Conservation (phyloP, 2,113 vertebrate genomes). For the Dicerorhinus sumatrensis region DNA sequence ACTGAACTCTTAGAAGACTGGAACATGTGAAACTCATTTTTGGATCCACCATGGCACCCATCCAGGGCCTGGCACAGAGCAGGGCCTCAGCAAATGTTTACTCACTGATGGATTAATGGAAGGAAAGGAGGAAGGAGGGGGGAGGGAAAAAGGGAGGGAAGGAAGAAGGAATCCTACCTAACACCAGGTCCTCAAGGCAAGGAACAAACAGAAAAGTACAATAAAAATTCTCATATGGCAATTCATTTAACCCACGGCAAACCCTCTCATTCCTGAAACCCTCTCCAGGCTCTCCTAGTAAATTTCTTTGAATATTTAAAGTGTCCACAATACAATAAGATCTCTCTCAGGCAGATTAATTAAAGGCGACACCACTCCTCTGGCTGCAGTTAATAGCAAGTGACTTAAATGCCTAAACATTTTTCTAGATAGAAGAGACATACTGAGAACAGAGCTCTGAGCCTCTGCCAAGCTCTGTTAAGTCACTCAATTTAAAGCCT, state of each 20-base stretch:
- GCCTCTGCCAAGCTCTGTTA: not conserved
- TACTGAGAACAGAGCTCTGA: slow-evolving; percentile 18
- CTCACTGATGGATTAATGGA: slow-evolving; percentile 12
- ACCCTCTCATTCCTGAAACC: slow-evolving; percentile 31
- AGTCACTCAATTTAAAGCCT: not conserved
- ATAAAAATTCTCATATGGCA: not conserved
- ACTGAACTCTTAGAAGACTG: not conserved
- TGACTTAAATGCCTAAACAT: slow-evolving; percentile 33
- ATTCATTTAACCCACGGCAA: slow-evolving; percentile 44
- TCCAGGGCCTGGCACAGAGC: slow-evolving; percentile 2
- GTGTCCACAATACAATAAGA: slow-evolving; percentile 8
- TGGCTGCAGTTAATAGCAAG: slow-evolving; percentile 50
- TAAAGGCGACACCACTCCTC: slow-evolving; percentile 21
- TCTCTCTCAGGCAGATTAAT: slow-evolving; percentile 48
- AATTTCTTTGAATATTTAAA: slow-evolving; percentile 68
- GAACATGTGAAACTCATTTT: slow-evolving; percentile 30
- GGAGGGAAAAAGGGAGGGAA: not conserved
- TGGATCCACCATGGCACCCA: not conserved
- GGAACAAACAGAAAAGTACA: slow-evolving; percentile 38
- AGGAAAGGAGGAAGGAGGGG: not conserved
- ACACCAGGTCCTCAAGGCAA: not conserved
- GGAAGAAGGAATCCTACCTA: slow-evolving; percentile 2
- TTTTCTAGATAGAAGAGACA: slow-evolving; percentile 40
- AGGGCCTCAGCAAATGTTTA: slow-evolving; percentile 39
- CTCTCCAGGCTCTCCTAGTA: slow-evolving; percentile 14